A percentile compares a stretch with the other conserved stretches of the same genome.
Conservation (phyloP, 1,140 invertebrate species). For the Caerostris extrusa region DNA sequence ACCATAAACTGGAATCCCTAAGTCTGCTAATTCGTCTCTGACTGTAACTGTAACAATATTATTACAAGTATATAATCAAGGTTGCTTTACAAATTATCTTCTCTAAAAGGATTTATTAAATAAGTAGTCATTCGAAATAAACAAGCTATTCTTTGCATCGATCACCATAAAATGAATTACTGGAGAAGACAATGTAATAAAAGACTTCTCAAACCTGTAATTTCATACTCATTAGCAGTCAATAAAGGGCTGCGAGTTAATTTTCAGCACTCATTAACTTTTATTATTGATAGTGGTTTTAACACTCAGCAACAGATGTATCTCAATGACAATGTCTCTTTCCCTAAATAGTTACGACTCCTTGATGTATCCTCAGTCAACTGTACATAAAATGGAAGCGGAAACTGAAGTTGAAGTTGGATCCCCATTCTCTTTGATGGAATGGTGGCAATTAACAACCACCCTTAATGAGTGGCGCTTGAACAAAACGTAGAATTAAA, state of each 20-base stretch:
- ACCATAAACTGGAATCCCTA: neutral
- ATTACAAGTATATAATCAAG: neutral
- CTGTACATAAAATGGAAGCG: slow-evolving; percentile 20
- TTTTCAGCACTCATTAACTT: slow-evolving; percentile 32
- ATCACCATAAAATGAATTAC: slow-evolving; percentile 47
- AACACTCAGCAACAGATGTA: slow-evolving; percentile 41
- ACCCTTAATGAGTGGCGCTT: slow-evolving; percentile 27
- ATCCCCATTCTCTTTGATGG: neutral
- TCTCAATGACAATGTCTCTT: neutral
- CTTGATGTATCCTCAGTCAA: slow-evolving; percentile 15
- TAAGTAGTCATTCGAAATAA: neutral
- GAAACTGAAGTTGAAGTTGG: slow-evolving; percentile 22
- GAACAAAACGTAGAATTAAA: slow-evolving; percentile 63
- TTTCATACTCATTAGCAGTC: slow-evolving; percentile 53
- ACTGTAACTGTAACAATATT: neutral
- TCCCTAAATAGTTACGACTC: slow-evolving; percentile 30
- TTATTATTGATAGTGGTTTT: slow-evolving; percentile 44
- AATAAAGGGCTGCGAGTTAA: slow-evolving; percentile 23
- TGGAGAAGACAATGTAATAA: slow-evolving; percentile 30
- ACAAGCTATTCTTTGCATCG: neutral
- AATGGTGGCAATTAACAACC: slow-evolving; percentile 67
- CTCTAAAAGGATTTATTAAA: slow-evolving; percentile 1
- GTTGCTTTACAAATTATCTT: neutral
- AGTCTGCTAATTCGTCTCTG: no score
- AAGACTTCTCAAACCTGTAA: slow-evolving; percentile 34